These are phyloP conservation scores for Pithys albifrons DNA, from an alignment of 2,113 vertebrate species.

Conservation along the genomic window DNA sequence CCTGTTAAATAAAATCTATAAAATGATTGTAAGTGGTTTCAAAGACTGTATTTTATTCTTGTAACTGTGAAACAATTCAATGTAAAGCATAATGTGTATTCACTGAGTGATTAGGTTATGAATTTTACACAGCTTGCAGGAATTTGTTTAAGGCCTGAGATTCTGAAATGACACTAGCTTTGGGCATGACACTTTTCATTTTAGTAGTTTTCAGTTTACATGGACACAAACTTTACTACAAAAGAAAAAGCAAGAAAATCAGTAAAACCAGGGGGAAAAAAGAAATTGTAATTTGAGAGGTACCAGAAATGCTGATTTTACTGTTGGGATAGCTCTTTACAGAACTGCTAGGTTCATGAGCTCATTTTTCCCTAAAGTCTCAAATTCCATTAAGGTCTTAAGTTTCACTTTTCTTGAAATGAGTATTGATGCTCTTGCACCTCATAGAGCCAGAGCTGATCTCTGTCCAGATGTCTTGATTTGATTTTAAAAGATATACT, in stretches of 20 bases:
- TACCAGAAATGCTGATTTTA: neutral
- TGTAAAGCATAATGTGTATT: neutral
- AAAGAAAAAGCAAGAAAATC: neutral
- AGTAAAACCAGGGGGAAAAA: neutral
- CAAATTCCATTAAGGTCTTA: neutral
- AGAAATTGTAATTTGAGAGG: rapidly evolving
- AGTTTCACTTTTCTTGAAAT: neutral
- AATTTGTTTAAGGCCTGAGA: neutral
- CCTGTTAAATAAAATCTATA: neutral
- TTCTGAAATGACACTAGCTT: neutral
- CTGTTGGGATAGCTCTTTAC: neutral
- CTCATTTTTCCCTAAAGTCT: neutral
- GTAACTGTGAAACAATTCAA: neutral
- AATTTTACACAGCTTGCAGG: neutral
- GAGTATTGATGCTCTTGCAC: neutral
- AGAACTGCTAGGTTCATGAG: neutral
- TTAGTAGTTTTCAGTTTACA: neutral
- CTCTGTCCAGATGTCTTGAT: neutral
- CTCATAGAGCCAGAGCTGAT: neutral
- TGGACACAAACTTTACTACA: neutral
- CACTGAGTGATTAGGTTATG: neutral
- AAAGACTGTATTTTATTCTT: neutral
- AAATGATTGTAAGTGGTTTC: neutral
- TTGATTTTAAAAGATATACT: neutral
- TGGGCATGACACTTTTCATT: neutral